Percentiles rank a stretch among this genome's conserved stretches.
Evolutionary conservation across 92 coral and sea anemone genomes (phyloP).

Genomic region (Porites rus): DNA sequence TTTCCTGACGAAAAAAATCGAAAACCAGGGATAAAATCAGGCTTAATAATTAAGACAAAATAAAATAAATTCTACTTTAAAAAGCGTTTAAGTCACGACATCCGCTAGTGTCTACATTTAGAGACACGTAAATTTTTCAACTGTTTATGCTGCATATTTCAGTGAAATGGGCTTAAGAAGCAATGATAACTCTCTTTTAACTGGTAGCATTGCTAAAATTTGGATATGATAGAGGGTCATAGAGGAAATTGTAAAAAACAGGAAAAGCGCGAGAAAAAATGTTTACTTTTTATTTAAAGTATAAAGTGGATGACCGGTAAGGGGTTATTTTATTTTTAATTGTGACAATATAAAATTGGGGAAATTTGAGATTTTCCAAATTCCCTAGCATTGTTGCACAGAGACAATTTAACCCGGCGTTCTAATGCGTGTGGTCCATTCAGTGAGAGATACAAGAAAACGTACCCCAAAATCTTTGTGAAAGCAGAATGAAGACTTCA

Average conservation of each 20-base stretch:
- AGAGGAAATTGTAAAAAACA: not conserved
- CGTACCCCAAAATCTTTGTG: not conserved
- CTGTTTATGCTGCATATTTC: too few species aligned
- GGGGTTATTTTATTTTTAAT: too few species aligned
- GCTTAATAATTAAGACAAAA: too few species aligned
- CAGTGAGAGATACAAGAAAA: not conserved
- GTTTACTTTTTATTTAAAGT: not conserved
- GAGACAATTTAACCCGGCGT: not conserved
- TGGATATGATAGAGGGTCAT: not conserved
- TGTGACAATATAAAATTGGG: not conserved
- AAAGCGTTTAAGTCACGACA: too few species aligned
- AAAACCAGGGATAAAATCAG: too few species aligned
- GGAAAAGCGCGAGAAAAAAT: not conserved
- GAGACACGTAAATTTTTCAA: too few species aligned
- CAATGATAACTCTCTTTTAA: too few species aligned
- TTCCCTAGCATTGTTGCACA: not conserved
- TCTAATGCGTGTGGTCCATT: not conserved
- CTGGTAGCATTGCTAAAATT: too few species aligned
- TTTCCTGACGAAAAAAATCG: too few species aligned
- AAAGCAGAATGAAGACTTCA: slow-evolving; percentile 13
- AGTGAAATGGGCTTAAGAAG: too few species aligned
- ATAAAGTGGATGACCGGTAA: not conserved
- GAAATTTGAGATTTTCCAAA: not conserved
- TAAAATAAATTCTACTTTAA: too few species aligned
- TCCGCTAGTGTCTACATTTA: too few species aligned